Evolutionary conservation across 2,888 invertebrate species (phyloP).

Genomic region (Pseudeuparius sepicola): DNA sequence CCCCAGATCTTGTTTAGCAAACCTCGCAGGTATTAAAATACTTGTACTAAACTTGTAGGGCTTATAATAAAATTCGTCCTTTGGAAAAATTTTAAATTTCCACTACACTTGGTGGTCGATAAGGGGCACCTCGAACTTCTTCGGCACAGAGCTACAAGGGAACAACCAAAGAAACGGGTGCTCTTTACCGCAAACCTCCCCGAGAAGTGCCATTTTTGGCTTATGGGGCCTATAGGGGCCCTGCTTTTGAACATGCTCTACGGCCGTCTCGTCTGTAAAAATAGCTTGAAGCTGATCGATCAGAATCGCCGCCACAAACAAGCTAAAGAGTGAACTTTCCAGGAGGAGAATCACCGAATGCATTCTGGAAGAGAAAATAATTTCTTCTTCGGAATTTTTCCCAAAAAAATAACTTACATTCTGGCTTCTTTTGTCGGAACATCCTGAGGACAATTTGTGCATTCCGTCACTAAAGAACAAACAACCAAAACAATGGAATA

Average conservation of each 20-base stretch:
- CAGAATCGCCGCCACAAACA: conserved; percentile 80
- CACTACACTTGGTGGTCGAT: conserved; percentile 36
- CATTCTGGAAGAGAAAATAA: conserved; percentile 47
- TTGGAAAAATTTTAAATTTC: too few relatives aligned
- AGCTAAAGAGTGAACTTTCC: conserved; percentile 75
- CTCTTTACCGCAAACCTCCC: conserved; percentile 55
- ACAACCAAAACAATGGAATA: conserved; percentile 64
- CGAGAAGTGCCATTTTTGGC: conserved; percentile 53
- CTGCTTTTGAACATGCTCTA: conserved; percentile 65
- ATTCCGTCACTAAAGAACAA: conserved; percentile 62
- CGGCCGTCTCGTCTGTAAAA: conserved; percentile 72
- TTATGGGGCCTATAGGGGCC: conserved; percentile 55
- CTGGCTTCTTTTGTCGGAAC: conserved; percentile 58
- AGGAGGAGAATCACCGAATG: conserved; percentile 73
- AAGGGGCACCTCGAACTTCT: conserved; percentile 35
- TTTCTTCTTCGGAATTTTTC: conserved; percentile 3
- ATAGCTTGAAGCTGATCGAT: conserved; percentile 80
- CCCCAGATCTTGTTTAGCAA: too few relatives aligned
- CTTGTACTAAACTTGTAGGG: too few relatives aligned
- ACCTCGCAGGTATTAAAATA: too few relatives aligned
- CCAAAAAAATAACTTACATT: conserved; percentile 48
- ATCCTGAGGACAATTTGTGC: conserved; percentile 54
- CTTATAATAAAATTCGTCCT: too few relatives aligned
- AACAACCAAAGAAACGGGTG: conserved; percentile 63
- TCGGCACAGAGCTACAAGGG: conserved; percentile 48